phyloP scores from a whole-genome alignment of 1,140 invertebrate species.

The Megalonaias nervosa region DNA sequence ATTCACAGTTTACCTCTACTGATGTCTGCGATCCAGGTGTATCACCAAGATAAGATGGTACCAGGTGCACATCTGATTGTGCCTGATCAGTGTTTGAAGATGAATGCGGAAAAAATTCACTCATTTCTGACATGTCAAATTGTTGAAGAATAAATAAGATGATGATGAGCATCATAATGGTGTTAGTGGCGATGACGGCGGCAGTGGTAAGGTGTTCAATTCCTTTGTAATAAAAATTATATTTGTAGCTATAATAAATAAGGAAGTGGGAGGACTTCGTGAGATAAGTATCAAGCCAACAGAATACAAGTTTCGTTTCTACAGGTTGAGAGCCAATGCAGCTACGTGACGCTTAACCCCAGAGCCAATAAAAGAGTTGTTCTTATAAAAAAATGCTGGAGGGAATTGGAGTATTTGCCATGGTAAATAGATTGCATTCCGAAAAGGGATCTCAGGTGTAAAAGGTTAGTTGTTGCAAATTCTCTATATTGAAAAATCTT shows the following conservation, averaged over 20 bases:
- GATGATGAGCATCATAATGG: no score
- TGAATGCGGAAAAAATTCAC: no score
- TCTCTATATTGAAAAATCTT: no score
- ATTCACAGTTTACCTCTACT: constrained; percentile 66
- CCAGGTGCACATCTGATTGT: constrained; percentile 58
- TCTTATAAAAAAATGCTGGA: constrained; percentile 51
- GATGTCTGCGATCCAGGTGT: constrained; percentile 68
- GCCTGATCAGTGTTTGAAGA: constrained; percentile 44
- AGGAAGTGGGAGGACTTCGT: no score
- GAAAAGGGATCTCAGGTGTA: constrained; percentile 51
- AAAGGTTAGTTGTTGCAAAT: constrained; percentile 32
- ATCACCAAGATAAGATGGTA: constrained; percentile 64
- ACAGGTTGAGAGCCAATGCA: no score
- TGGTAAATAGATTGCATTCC: constrained; percentile 56
- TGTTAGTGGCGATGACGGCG: no score
- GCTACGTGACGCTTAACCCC: constrained; percentile 46
- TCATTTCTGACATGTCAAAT: no score
- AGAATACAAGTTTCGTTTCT: no score
- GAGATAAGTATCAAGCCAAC: no score
- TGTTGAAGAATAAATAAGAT: neutral
- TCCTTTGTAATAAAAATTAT: no score
- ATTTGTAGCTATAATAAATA: no score
- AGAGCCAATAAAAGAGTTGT: constrained; percentile 51
- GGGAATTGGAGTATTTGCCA: constrained; percentile 63
- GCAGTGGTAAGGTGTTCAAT: no score